phyloP scores from a whole-genome alignment of 2,797 vertebrate genomes.

The Ispidina picta region DNA sequence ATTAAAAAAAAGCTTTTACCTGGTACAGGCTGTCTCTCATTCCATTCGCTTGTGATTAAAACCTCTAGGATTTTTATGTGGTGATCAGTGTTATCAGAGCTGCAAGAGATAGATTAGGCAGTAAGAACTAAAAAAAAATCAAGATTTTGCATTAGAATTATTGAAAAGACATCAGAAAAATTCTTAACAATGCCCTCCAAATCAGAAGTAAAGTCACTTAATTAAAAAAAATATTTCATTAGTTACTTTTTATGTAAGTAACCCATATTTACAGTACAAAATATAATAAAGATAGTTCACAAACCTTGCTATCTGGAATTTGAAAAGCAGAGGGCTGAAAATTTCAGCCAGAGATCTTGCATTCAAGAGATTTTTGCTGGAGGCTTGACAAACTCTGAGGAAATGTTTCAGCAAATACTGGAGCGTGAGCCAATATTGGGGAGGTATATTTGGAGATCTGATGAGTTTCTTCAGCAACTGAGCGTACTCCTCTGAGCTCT shows the following conservation, averaged over 20 bases:
- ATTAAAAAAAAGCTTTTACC: constrained; percentile 76
- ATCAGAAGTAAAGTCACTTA: neutral
- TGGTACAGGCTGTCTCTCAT: constrained; percentile 90
- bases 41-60: constrained; percentile 93
- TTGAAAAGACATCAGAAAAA: neutral
- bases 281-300: constrained; percentile 18
- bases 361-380: constrained; percentile 89
- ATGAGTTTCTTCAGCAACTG: constrained; percentile 88
- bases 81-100: constrained; percentile 91
- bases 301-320: constrained; percentile 88
- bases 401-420: constrained; percentile 94
- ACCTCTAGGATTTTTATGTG: constrained; percentile 90
- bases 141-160: neutral
- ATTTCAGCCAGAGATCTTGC: constrained; percentile 89
- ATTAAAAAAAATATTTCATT: neutral
- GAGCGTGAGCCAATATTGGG: constrained; percentile 94
- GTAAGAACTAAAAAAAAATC: neutral
- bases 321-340: constrained; percentile 92
- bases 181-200: neutral
- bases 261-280: neutral
- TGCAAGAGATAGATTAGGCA: constrained; percentile 61
- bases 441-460: constrained; percentile 86
- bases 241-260: neutral
- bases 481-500: constrained; percentile 87
- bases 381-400: constrained; percentile 87